A percentile compares a stretch with the other conserved stretches of the same genome.
phyloP scores from a whole-genome alignment of 2,113 vertebrate species.

The Ophthalmolycus amberensis region DNA sequence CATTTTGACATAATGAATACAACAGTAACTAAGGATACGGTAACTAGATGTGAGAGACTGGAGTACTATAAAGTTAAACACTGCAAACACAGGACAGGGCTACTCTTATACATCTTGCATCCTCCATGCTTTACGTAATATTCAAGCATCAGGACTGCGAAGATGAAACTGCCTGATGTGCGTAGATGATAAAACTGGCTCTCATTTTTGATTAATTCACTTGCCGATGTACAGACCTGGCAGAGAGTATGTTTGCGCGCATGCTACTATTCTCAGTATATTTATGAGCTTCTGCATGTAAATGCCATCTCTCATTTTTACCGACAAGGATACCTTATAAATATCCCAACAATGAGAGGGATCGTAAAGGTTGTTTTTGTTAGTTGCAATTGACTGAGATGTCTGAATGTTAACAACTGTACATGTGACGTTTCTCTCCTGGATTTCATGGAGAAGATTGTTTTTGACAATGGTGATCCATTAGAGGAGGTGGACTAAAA shows the following conservation, averaged over 20 bases:
- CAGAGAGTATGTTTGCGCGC: constrained; percentile 24
- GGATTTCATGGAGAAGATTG: not conserved
- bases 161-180: constrained; percentile 2
- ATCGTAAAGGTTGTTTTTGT: constrained; percentile 36
- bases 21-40: not conserved
- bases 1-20: not conserved
- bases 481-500: not conserved
- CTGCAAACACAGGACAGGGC: not conserved
- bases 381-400: constrained; percentile 27
- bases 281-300: constrained; percentile 48
- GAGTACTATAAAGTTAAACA: not conserved
- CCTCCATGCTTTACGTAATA: constrained; percentile 6
- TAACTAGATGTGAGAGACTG: not conserved
- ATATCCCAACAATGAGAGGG: constrained; percentile 27
- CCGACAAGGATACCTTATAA: constrained; percentile 17
- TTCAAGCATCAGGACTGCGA: not conserved
- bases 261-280: constrained; percentile 22
- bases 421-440: constrained; percentile 10
- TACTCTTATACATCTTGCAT: not conserved
- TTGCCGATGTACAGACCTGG: not conserved
- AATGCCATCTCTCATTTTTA: constrained; percentile 53
- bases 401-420: constrained; percentile 10
- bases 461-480: not conserved
- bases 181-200: constrained; percentile 11
- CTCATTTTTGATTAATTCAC: constrained; percentile 41